phyloP scores from a whole-genome alignment of 2,113 vertebrate genomes.

The Sylvietta virens region DNA sequence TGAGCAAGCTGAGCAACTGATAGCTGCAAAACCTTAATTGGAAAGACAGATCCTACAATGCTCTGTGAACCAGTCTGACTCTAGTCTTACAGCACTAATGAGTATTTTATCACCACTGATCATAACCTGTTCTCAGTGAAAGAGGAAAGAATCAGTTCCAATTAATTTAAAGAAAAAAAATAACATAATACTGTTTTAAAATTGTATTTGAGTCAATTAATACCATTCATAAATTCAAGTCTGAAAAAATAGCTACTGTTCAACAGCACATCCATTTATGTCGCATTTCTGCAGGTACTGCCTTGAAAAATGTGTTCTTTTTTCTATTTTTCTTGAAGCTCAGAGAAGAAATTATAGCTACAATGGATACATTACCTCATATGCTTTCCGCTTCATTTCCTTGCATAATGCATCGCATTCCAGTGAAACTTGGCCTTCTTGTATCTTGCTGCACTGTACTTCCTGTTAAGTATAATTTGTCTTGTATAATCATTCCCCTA shows the following conservation, averaged over 20 bases:
- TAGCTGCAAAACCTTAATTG: neutral
- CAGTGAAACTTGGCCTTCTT: conserved; percentile 69
- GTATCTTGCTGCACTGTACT: conserved; percentile 75
- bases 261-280: neutral
- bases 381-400: conserved; percentile 83
- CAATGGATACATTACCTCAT: conserved; percentile 76
- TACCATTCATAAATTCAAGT: neutral
- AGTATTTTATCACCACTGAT: neutral
- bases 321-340: neutral
- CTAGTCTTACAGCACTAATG: neutral
- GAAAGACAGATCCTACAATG: neutral
- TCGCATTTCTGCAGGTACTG: neutral
- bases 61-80: neutral
- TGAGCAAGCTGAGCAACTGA: neutral
- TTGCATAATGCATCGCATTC: conserved; percentile 84
- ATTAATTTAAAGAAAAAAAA: neutral
- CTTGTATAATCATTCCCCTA: neutral
- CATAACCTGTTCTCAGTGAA: neutral
- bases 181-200: neutral
- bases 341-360: neutral
- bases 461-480: conserved; percentile 74
- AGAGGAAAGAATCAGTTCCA: neutral
- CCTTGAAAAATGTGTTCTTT: neutral
- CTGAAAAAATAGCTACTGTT: neutral
- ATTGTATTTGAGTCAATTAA: neutral